phyloP scores from a whole-genome alignment of 92 coral and sea anemone genomes.

The Porites divaricata region DNA sequence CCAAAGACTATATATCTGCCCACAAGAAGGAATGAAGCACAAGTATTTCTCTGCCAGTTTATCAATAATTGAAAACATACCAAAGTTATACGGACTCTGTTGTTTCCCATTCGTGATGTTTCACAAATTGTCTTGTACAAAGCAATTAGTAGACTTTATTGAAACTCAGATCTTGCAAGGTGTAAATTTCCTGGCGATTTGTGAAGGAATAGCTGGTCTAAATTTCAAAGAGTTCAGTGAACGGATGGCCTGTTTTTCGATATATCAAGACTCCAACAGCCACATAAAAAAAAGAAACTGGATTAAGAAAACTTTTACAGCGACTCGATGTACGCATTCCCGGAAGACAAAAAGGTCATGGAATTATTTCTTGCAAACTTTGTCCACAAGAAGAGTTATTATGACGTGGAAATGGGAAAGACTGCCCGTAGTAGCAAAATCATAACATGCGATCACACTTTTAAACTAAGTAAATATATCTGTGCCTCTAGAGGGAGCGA shows the following conservation, averaged over 20 bases:
- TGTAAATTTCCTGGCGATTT: conserved; percentile 53
- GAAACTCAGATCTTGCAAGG: conserved; percentile 28
- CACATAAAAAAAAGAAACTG: not conserved
- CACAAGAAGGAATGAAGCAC: too few species aligned
- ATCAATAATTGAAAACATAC: too few species aligned
- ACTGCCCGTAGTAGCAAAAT: not conserved
- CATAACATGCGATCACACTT: conserved; percentile 30
- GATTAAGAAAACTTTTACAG: conserved; percentile 24
- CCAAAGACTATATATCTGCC: too few species aligned
- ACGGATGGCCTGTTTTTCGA: not conserved
- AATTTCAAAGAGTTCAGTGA: not conserved
- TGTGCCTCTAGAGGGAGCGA: conserved; percentile 7
- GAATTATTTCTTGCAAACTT: conserved; percentile 49
- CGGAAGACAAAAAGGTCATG: conserved; percentile 23
- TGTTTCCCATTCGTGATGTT: conserved; percentile 24
- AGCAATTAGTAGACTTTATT: not conserved
- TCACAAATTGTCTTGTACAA: conserved; percentile 30
- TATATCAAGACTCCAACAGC: too few species aligned
- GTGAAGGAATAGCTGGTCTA: conserved; percentile 54
- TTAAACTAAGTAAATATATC: conserved; percentile 27
- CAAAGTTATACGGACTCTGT: not conserved
- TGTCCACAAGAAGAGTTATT: conserved; percentile 4
- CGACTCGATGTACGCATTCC: conserved; percentile 32
- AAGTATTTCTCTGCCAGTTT: too few species aligned
- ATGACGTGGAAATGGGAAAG: not conserved